Conservation (phyloP, 2,888 invertebrate species). For the Aphrophora alni region DNA sequence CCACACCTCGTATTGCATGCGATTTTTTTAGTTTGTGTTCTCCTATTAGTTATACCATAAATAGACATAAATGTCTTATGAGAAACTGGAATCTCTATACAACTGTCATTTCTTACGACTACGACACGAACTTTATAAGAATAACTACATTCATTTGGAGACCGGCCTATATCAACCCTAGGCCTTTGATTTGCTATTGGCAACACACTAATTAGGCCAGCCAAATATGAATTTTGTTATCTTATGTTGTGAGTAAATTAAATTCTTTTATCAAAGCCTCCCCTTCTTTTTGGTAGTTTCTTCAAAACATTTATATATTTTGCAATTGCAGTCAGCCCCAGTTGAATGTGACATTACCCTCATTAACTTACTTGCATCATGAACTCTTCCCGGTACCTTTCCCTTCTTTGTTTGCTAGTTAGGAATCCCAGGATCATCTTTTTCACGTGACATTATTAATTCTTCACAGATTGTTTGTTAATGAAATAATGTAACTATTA, state of each 20-base stretch:
- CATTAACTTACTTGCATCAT: slow-evolving; percentile 11
- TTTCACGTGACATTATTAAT: slow-evolving; percentile 10
- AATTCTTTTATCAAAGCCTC: background rate
- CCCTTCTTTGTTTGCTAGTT: background rate
- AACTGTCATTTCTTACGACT: slow-evolving; percentile 7
- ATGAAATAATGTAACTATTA: too few species aligned
- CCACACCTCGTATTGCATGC: slow-evolving; percentile 1
- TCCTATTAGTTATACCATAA: slow-evolving; percentile 16
- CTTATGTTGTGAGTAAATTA: slow-evolving; percentile 7
- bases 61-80: slow-evolving; percentile 24
- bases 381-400: slow-evolving; percentile 5
- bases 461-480: too few species aligned
- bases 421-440: slow-evolving; percentile 10
- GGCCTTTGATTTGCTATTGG: slow-evolving; percentile 18
- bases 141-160: slow-evolving; percentile 25
- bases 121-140: slow-evolving; percentile 25
- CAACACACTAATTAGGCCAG: slow-evolving; percentile 14
- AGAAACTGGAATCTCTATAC: slow-evolving; percentile 30
- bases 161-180: slow-evolving; percentile 6
- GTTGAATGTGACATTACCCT: background rate
- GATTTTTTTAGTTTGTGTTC: slow-evolving; percentile 20
- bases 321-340: slow-evolving; percentile 19
- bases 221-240: slow-evolving; percentile 12
- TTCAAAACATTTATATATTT: slow-evolving; percentile 22
- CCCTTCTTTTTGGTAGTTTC: too few species aligned